Percentiles rank a stretch among this genome's conserved stretches.
Conservation (phyloP, 1,140 invertebrate genomes). For the Drosophila nikananu region DNA sequence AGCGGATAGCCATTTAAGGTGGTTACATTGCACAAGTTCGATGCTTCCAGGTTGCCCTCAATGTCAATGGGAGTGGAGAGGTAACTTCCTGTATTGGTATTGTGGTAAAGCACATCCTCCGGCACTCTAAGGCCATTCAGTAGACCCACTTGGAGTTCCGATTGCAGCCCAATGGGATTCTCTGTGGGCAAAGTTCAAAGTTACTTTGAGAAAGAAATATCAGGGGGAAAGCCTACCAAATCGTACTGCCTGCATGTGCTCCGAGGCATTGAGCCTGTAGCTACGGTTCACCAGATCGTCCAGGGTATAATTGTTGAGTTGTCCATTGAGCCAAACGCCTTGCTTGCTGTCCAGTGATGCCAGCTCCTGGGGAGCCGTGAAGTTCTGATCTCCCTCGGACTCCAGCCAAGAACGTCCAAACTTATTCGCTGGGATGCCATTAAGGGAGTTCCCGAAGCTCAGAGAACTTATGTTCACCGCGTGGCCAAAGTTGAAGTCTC, state of each 20-base stretch:
- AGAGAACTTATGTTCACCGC: slow-evolving; percentile 64
- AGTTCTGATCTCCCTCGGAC: slow-evolving; percentile 54
- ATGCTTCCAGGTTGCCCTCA: slow-evolving; percentile 33
- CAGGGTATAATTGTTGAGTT: slow-evolving; percentile 82
- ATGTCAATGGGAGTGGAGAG: slow-evolving; percentile 33
- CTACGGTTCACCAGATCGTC: slow-evolving; percentile 73
- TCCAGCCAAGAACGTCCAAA: slow-evolving; percentile 75
- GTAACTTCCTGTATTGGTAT: slow-evolving; percentile 5
- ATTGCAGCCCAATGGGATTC: slow-evolving; percentile 73
- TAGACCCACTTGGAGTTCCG: slow-evolving; percentile 42
- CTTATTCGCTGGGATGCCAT: slow-evolving; percentile 59
- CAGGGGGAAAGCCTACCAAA: slow-evolving; percentile 75
- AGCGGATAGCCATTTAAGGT: slow-evolving; percentile 48
- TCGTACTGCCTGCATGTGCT: slow-evolving; percentile 69
- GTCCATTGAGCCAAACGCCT: slow-evolving; percentile 63
- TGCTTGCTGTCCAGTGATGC: slow-evolving; percentile 61
- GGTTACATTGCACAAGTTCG: slow-evolving; percentile 46
- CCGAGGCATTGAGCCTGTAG: slow-evolving; percentile 83
- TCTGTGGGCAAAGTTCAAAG: slow-evolving; percentile 29
- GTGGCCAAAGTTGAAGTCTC: slow-evolving; percentile 78
- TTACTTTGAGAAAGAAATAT: not conserved
- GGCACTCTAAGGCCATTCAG: slow-evolving; percentile 70
- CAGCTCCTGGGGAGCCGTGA: slow-evolving; percentile 66
- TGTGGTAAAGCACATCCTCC: slow-evolving; percentile 60
- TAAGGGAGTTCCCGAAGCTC: slow-evolving; percentile 59